Percentiles rank a stretch among this genome's conserved stretches.
phyloP scores from a whole-genome alignment of 2,113 vertebrate species.

The Oxyura jamaicensis region DNA sequence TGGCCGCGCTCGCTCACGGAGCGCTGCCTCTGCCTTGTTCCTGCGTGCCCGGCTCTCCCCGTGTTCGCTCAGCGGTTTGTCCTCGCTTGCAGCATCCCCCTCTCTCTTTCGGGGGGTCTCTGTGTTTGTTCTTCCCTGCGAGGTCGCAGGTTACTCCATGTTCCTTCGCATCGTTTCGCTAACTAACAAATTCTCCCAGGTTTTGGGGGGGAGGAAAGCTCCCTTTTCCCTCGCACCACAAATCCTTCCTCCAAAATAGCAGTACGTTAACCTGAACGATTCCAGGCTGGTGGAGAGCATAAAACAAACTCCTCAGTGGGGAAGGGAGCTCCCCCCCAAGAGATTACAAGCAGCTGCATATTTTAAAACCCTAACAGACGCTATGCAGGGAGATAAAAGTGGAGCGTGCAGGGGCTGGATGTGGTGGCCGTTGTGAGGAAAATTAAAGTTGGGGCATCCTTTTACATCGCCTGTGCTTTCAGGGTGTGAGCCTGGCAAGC shows the following conservation, averaged over 20 bases:
- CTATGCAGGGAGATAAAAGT: slow-evolving; percentile 4
- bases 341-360: slow-evolving; percentile 36
- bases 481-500: not conserved
- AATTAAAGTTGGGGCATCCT: not conserved
- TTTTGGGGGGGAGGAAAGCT: not conserved
- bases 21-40: not conserved
- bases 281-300: not conserved
- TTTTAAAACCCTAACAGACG: not conserved
- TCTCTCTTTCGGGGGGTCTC: not conserved
- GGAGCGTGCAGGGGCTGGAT: not conserved
- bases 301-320: slow-evolving; percentile 28
- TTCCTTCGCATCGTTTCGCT: slow-evolving; percentile 37
- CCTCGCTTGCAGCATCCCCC: not conserved
- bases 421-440: not conserved
- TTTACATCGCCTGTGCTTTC: not conserved
- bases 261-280: not conserved
- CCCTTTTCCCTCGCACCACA: not conserved
- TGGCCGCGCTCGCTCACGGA: not conserved
- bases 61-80: slow-evolving; percentile 1
- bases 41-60: not conserved
- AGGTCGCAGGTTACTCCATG: slow-evolving; percentile 62
- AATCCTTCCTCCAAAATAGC: slow-evolving; percentile 11
- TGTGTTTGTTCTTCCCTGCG: not conserved
- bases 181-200: not conserved
- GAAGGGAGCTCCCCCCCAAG: not conserved